Evolutionary conservation across 2,888 invertebrate species (phyloP), one percentile per base, ranked within the genome.

Genomic region (Parelbella ahira): DNA sequence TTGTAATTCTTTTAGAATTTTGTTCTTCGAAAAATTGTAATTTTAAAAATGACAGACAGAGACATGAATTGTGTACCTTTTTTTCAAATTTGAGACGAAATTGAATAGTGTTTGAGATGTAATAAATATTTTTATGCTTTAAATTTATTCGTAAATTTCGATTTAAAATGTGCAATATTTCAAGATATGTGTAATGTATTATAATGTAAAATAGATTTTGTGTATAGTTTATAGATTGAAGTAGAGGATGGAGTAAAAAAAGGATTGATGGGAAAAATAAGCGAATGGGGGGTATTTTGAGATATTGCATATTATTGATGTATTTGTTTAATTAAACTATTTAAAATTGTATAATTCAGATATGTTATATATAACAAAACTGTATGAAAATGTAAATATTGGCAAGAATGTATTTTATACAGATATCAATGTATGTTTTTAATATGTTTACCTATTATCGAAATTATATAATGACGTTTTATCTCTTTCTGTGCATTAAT

Each of bases 31-130:
- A 63, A 55, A 53, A 53, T 50, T 51, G 48, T 56, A 54, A 49
- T 65, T 60, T 60, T 60, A 54, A 59, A 53, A 37, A 50, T 36
- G 60, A 56, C 48, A 39, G 48, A 45, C 60, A 60, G 65, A 69
- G 68, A 51, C 51, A 51, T 58, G 49, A 45, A 43, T 21, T 28
- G n/a, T 34, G n/a, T 4, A 11, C n/a, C n/a, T n/a, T n/a, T n/a
- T n/a, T n/a, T n/a, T 23, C 39, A 45, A 42, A 43, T 34, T 32
- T 24, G 42, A 39, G 36, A 33, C 36, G 38, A 42, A 47, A 39
- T 47, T 36, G 25, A 45, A 50, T 47, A 45, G 24, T 41, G 32
- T 32, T 9, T 10, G 4, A 19, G n/a, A 11, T 25, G 7, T 27
- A 21, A 13, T 11, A 27, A 20, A 15, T n/a, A n/a, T n/a, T n/a